Percentiles rank a stretch among this genome's conserved stretches.
phyloP scores from a whole-genome alignment of 35 echinoderm and acorn worm genomes.

The Patiria miniata region DNA sequence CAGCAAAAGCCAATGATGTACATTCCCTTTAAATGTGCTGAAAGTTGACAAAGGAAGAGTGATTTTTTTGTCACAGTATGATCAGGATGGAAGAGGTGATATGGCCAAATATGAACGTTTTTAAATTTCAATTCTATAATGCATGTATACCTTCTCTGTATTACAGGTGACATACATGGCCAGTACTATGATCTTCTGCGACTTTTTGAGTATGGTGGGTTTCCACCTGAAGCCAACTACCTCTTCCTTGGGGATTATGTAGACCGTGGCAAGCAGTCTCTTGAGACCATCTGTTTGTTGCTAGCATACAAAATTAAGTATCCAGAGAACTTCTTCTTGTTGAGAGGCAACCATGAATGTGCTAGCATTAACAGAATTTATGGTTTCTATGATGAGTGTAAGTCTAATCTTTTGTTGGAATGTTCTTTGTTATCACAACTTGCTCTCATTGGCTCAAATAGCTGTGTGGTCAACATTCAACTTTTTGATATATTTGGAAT shows the following conservation, averaged over 20 bases:
- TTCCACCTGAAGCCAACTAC: constrained; percentile 96
- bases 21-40: too few relatives aligned
- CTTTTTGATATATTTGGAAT: too few relatives aligned
- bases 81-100: too few relatives aligned
- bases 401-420: constrained; percentile 55
- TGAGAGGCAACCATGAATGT: constrained; percentile 92
- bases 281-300: constrained; percentile 92
- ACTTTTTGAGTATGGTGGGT: constrained; percentile 96
- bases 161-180: constrained; percentile 93
- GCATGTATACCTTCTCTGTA: neutral
- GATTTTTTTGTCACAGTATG: too few relatives aligned
- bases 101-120: too few relatives aligned
- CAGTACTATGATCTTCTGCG: constrained; percentile 97
- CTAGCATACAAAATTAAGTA: constrained; percentile 98
- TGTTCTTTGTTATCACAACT: too few relatives aligned
- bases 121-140: too few relatives aligned
- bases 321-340: constrained; percentile 95
- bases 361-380: constrained; percentile 97
- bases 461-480: too few relatives aligned
- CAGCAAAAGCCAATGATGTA: too few relatives aligned
- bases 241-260: constrained; percentile 95
- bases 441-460: too few relatives aligned
- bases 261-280: constrained; percentile 92
- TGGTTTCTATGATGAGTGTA: constrained; percentile 99
- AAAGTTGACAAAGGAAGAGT: too few relatives aligned